phyloP scores from a whole-genome alignment of 2,888 invertebrate genomes.

The Stomorhina lunata region DNA sequence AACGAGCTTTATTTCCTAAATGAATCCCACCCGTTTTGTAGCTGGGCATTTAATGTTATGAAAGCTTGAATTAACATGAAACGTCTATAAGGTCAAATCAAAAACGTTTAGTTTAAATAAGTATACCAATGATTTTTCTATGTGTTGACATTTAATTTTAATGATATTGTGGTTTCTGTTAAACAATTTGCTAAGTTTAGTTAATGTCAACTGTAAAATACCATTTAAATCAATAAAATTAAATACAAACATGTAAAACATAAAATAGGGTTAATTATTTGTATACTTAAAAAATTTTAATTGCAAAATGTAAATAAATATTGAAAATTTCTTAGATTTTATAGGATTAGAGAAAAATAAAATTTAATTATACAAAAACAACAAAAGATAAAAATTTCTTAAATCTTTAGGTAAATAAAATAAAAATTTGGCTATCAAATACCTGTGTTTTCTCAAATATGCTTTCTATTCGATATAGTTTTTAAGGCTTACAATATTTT shows the following conservation, averaged over 20 bases:
- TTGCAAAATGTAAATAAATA: not conserved
- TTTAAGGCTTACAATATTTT: not conserved
- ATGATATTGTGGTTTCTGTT: slow-evolving; percentile 26
- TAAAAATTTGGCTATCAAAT: no score
- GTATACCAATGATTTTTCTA: no score
- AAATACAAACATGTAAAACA: not conserved
- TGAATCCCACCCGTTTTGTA: no score
- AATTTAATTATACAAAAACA: slow-evolving; percentile 6
- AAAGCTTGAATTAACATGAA: no score
- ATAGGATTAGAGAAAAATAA: not conserved
- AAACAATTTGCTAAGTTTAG: slow-evolving; percentile 1
- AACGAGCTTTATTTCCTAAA: no score
- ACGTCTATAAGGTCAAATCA: no score
- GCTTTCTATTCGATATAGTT: no score
- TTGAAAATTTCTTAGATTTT: not conserved
- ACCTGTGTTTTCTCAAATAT: no score
- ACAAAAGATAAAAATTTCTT: no score
- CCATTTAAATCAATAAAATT: not conserved
- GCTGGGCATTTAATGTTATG: no score
- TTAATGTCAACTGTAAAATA: not conserved
- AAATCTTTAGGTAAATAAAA: no score
- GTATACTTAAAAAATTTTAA: not conserved
- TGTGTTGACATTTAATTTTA: slow-evolving; percentile 4
- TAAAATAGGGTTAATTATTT: not conserved
- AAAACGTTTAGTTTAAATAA: no score